phyloP scores from a whole-genome alignment of 2,113 vertebrate genomes.

The Aepyceros melampus region DNA sequence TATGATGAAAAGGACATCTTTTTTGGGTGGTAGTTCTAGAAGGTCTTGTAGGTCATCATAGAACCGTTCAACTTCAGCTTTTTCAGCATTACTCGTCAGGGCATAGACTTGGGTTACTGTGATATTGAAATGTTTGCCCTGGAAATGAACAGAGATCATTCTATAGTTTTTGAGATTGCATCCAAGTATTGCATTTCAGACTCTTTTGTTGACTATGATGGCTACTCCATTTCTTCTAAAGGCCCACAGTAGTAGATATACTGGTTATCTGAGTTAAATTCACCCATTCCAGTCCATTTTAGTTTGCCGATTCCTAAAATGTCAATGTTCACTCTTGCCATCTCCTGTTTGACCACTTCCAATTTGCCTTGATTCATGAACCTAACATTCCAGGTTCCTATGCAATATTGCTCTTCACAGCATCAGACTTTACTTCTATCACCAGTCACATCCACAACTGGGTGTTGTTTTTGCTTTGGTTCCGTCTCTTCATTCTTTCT shows the following conservation, averaged over 20 bases:
- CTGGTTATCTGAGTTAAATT: not conserved
- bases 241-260: not conserved
- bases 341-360: not conserved
- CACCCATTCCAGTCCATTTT: not conserved
- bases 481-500: not conserved
- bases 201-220: not conserved
- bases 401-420: not conserved
- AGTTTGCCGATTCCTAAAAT: not conserved
- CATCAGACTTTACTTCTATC: not conserved
- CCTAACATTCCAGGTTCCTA: not conserved
- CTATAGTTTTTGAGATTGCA: not conserved
- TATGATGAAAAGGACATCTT: not conserved
- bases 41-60: not conserved
- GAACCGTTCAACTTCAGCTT: not conserved
- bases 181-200: not conserved
- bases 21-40: not conserved
- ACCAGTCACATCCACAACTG: not conserved
- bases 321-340: not conserved
- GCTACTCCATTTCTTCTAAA: not conserved
- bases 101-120: not conserved
- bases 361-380: not conserved
- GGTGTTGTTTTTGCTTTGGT: not conserved
- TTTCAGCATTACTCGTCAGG: not conserved
- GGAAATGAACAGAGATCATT: not conserved
- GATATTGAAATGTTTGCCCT: not conserved